Conservation (phyloP, 2,888 invertebrate genomes). For the Leptopilina myrica region DNA sequence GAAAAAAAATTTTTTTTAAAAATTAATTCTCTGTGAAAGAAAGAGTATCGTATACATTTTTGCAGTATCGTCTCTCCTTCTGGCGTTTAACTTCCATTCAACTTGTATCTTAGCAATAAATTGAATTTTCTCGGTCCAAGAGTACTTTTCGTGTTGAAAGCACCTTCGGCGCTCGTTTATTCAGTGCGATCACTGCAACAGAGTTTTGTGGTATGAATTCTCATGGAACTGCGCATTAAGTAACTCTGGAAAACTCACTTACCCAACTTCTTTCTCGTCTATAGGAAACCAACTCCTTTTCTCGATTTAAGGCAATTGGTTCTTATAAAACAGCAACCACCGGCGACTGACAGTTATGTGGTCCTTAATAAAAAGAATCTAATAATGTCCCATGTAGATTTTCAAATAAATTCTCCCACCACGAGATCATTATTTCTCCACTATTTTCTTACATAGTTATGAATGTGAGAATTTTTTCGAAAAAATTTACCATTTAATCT, state of each 20-base stretch:
- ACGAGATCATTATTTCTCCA: too few species aligned
- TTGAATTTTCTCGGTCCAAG: constrained; percentile 29
- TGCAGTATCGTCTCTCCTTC: neutral
- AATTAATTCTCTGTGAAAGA: too few species aligned
- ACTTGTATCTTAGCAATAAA: constrained; percentile 38
- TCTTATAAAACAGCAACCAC: constrained; percentile 12
- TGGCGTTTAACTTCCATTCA: constrained; percentile 18
- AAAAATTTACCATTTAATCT: too few species aligned
- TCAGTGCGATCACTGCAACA: constrained; percentile 39
- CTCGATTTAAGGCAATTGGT: constrained; percentile 31
- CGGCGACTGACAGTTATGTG: constrained; percentile 36
- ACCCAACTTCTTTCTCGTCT: constrained; percentile 24
- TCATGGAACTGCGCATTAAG: constrained; percentile 38
- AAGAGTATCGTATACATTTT: too few species aligned
- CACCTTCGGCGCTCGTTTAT: constrained; percentile 39
- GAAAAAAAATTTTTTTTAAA: too few species aligned
- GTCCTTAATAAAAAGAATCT: neutral
- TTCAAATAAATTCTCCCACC: neutral
- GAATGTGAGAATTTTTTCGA: too few species aligned
- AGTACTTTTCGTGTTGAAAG: constrained; percentile 36
- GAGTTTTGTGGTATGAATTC: constrained; percentile 39
- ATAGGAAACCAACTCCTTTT: neutral
- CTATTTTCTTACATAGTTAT: too few species aligned
- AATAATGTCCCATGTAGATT: neutral
- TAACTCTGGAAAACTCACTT: constrained; percentile 22